Base-by-base conservation (phyloP, 2,113 vertebrate species). In the Todiramphus chloris region DNA sequence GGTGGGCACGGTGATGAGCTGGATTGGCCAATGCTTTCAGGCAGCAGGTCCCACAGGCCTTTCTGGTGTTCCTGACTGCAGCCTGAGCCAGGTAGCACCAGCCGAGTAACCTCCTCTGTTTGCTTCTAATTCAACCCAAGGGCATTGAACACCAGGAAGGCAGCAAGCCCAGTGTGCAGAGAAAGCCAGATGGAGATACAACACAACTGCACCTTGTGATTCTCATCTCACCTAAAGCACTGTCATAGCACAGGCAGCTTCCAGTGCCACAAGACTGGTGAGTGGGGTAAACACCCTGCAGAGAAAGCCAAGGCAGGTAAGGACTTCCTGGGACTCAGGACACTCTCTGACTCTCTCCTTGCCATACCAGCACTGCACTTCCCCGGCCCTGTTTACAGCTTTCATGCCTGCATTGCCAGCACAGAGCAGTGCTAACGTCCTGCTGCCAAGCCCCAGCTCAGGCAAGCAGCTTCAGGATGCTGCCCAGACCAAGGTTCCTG, bases 101-200 rank as follows among this genome's bases (percentile, higher is more conserved):
- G 18, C 1, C 0, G 2, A 21, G 3, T 11, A 30, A 62, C 4
- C 2, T 21, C 21, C 11, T 2, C 19, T 3, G 0, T 19, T 75
- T 62, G 6, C 55, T 7, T 41, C 51, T 50, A 24, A n/a, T 50
- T 62, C 19, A 59, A n/a, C 44, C 44, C 44, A 18, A 55, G 28
- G 17, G 24, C n/a, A 62, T 9, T 16, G 41, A 78, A 59, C 21
- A 48, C 44, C 27, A 46, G 35, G 33, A 30, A 51, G 21, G 33
- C 2, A 55, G 31, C 35, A 41, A 50, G 11, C 2, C 43, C 55
- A 28, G 0, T 2, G 27, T 5, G 8, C 59, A 64, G 37, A 73
- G 51, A 33, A 50, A 72, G 21, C 12, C 5, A 3, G 55, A n/a
- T 2, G 46, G 56, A 60, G 37, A 35, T 0, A 5, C 50, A 24